Evolutionary conservation across 2,797 vertebrate species (phyloP).

Genomic region (Sebastiscus albofasciatus): DNA sequence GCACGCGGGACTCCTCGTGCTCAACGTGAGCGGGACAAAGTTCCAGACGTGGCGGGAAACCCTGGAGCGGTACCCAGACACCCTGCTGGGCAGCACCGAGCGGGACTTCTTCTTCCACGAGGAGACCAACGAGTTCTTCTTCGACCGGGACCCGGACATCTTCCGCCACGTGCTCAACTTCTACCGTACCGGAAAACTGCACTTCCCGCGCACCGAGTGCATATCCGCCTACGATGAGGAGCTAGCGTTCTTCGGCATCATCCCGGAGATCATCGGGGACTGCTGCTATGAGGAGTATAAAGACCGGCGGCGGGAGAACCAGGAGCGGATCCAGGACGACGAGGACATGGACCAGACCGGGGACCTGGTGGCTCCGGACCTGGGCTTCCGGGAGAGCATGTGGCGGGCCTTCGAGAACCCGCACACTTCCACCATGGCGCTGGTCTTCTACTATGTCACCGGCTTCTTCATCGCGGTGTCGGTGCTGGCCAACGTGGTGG

Average conservation of each 20-base stretch:
- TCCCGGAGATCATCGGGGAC: slow-evolving; percentile 96
- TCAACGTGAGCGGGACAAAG: slow-evolving; percentile 93
- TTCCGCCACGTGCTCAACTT: slow-evolving; percentile 98
- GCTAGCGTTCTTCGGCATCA: slow-evolving; percentile 94
- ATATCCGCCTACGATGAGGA: slow-evolving; percentile 97
- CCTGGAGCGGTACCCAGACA: slow-evolving; percentile 95
- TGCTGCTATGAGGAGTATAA: slow-evolving; percentile 99
- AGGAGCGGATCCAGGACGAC: slow-evolving; percentile 93
- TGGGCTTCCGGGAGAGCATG: slow-evolving; percentile 89
- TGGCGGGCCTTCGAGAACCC: slow-evolving; percentile 98
- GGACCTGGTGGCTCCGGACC: slow-evolving; percentile 82
- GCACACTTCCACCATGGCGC: slow-evolving; percentile 94
- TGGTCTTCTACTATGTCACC: slow-evolving; percentile 98
- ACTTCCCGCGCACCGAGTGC: slow-evolving; percentile 96
- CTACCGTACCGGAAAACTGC: slow-evolving; percentile 94
- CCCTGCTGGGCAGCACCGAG: slow-evolving; percentile 94
- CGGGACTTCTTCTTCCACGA: slow-evolving; percentile 96
- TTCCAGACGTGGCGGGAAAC: slow-evolving; percentile 98
- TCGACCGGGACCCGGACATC: slow-evolving; percentile 96
- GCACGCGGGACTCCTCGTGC: slow-evolving; percentile 88
- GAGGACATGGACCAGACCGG: slow-evolving; percentile 84
- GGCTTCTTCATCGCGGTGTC: slow-evolving; percentile 98
- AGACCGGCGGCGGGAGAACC: slow-evolving; percentile 93
- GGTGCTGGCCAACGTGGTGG: slow-evolving; percentile 94
- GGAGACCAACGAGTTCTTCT: slow-evolving; percentile 94